A percentile compares a stretch with the other conserved stretches of the same genome.
Evolutionary conservation across 2,113 vertebrate species (phyloP).

Genomic region (Coracopsis vasa): DNA sequence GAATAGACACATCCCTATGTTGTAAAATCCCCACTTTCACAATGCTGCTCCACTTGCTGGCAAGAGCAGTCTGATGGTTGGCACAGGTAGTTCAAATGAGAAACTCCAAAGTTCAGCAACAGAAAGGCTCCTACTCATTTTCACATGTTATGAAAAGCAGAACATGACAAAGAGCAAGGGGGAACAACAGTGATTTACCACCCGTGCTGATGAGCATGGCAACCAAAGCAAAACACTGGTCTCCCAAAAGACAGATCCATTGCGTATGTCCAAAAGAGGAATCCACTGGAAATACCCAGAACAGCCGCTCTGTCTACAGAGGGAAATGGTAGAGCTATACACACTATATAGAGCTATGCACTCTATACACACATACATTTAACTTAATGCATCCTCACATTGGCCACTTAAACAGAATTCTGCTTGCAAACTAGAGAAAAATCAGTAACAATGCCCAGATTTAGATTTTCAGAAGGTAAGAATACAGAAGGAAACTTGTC

Average conservation of each 20-base stretch:
- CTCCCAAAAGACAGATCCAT: not conserved
- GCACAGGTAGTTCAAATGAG: not conserved
- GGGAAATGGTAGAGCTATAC: not conserved
- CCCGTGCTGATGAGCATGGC: not conserved
- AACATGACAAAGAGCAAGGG: not conserved
- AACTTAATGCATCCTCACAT: not conserved
- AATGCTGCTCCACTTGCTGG: not conserved
- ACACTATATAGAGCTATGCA: too few relatives aligned
- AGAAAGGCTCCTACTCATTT: not conserved
- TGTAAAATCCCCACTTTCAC: not conserved
- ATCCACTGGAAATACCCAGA: not conserved
- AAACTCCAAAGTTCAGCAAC: slow-evolving; percentile 39
- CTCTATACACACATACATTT: not conserved
- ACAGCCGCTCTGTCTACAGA: not conserved
- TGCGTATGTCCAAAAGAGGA: not conserved
- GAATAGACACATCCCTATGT: not conserved
- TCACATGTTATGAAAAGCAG: not conserved
- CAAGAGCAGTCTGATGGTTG: not conserved
- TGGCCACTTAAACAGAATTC: not conserved
- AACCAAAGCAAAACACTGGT: not conserved
- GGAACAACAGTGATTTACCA: not conserved
- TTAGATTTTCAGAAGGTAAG: not conserved
- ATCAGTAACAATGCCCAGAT: not conserved
- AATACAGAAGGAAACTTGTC: not conserved
- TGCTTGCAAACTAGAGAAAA: not conserved